phyloP scores from a whole-genome alignment of 2,888 invertebrate species.

The Eristalis arbustorum region DNA sequence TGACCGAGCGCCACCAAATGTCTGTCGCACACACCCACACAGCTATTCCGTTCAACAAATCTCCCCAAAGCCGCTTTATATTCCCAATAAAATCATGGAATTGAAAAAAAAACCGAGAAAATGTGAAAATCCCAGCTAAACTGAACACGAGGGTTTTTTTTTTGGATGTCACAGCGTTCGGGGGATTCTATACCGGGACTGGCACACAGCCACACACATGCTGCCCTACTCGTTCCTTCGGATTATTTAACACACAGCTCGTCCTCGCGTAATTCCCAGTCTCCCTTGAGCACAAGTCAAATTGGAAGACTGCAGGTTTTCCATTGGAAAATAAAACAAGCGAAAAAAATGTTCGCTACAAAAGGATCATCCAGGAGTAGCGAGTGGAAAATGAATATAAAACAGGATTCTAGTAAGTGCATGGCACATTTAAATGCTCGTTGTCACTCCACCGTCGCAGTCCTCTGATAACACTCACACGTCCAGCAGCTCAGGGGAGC shows the following conservation, averaged over 20 bases:
- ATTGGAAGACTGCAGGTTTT: constrained; percentile 36
- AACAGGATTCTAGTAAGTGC: constrained; percentile 6
- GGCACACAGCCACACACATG: too few relatives aligned
- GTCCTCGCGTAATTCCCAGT: background rate
- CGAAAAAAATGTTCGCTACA: background rate
- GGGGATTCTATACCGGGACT: background rate
- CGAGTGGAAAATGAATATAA: background rate
- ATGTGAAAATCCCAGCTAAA: constrained; percentile 32
- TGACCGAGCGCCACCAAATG: background rate
- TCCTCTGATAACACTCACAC: constrained; percentile 21
- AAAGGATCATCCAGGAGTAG: background rate
- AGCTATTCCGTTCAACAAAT: constrained; percentile 24
- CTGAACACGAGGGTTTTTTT: constrained; percentile 46
- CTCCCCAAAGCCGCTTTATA: constrained; percentile 48
- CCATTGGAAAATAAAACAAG: too few relatives aligned
- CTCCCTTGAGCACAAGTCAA: background rate
- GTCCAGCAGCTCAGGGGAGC: constrained; percentile 7
- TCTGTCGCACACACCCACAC: constrained; percentile 8
- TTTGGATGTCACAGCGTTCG: constrained; percentile 40
- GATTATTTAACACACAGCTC: constrained; percentile 1
- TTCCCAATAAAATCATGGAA: constrained; percentile 33
- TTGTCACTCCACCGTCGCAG: constrained; percentile 47
- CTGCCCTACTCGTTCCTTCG: too few relatives aligned
- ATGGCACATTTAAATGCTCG: constrained; percentile 59
- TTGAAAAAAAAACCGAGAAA: constrained; percentile 6